These are phyloP conservation scores for Abrostola tripartita DNA, from an alignment of 2,888 invertebrate genomes.

Conservation along the genomic window DNA sequence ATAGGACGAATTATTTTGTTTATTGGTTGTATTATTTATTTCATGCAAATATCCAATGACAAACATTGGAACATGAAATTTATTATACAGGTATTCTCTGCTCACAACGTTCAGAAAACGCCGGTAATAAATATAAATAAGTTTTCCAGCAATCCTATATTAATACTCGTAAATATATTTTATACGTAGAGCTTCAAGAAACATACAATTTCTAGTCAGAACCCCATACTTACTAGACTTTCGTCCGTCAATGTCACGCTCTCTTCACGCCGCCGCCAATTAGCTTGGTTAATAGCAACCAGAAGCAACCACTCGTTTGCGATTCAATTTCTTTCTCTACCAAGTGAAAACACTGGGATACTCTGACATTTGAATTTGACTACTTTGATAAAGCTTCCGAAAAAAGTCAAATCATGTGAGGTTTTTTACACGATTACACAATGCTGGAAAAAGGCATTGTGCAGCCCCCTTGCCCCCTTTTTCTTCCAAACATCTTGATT, in stretches of 20 bases:
- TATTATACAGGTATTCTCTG: too few relatives aligned
- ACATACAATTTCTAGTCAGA: conserved; percentile 26
- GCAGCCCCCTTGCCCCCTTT: too few relatives aligned
- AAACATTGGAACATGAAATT: too few relatives aligned
- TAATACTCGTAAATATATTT: neutral
- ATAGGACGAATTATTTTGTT: too few relatives aligned
- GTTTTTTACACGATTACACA: too few relatives aligned
- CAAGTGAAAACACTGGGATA: conserved; percentile 25
- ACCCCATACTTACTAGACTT: conserved; percentile 52
- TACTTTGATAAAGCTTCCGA: neutral
- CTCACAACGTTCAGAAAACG: too few relatives aligned
- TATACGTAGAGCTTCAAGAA: conserved; percentile 2
- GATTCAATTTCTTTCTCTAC: conserved; percentile 54
- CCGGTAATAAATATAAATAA: neutral
- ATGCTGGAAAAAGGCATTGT: too few relatives aligned
- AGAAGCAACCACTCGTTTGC: conserved; percentile 37
- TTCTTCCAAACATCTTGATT: too few relatives aligned
- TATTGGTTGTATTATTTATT: too few relatives aligned
- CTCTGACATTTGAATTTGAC: conserved; percentile 13
- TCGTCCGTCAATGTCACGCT: conserved; percentile 68
- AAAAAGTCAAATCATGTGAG: neutral
- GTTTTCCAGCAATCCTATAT: neutral
- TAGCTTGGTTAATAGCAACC: conserved; percentile 70
- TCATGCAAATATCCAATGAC: too few relatives aligned
- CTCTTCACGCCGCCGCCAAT: conserved; percentile 74